Percentiles rank a stretch among this genome's conserved stretches.
Conservation (phyloP, 2,113 vertebrate genomes). For the Brachyhypopomus occidentalis region DNA sequence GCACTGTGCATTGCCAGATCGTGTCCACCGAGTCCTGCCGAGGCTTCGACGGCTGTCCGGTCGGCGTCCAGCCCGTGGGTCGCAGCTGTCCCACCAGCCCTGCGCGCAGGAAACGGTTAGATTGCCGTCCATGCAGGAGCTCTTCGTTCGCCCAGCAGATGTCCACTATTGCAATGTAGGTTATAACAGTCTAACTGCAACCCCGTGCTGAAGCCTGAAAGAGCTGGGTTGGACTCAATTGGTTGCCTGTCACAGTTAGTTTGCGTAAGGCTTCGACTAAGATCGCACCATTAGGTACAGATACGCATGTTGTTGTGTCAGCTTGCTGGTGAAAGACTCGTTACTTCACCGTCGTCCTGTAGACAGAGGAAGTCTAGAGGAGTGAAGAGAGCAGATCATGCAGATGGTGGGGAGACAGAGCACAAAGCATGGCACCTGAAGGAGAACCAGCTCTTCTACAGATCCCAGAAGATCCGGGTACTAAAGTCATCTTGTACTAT, state of each 20-base stretch:
- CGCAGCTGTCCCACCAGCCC: slow-evolving; percentile 76
- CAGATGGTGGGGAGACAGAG: slow-evolving; percentile 47
- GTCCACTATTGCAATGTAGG: not conserved
- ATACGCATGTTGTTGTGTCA: not conserved
- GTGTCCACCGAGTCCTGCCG: slow-evolving; percentile 88
- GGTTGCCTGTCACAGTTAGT: not conserved
- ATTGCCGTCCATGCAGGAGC: too few species aligned
- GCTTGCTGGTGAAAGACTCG: not conserved
- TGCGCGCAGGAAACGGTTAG: slow-evolving; percentile 83
- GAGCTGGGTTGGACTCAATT: not conserved
- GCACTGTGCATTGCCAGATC: slow-evolving; percentile 97
- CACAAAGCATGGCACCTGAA: slow-evolving; percentile 58
- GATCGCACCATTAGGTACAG: not conserved
- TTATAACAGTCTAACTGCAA: not conserved
- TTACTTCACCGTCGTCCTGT: not conserved
- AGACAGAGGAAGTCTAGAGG: slow-evolving; percentile 73
- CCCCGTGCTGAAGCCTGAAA: not conserved
- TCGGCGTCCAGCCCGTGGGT: slow-evolving; percentile 69
- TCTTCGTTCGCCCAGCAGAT: not conserved
- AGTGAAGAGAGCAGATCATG: slow-evolving; percentile 65
- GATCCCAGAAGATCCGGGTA: slow-evolving; percentile 65
- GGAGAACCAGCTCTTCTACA: slow-evolving; percentile 59
- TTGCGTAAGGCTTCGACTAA: not conserved
- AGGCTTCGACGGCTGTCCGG: slow-evolving; percentile 66
- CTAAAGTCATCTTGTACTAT: not conserved